Base-by-base conservation (phyloP, 2,113 vertebrate genomes). In the Burhinus oedicnemus region DNA sequence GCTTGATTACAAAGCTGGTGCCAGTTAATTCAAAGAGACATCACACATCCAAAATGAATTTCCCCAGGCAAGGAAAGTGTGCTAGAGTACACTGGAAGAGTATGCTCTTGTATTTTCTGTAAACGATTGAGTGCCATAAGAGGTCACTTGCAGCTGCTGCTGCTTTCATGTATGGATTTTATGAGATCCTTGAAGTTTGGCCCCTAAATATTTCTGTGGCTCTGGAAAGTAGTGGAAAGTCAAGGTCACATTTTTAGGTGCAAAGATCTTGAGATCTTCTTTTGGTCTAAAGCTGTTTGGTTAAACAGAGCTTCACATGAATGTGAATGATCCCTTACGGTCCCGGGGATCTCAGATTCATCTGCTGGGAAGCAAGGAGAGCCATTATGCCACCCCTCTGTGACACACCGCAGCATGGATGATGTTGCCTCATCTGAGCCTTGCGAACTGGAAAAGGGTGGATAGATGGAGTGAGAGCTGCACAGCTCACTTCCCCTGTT, bases 1-100 rank as follows among this genome's bases (percentile, higher is more conserved):
- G 51, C 71, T 94, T 95, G 96, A 91, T 97, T 92, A 94, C 68
- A 81, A 82, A 95, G 85, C 61, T 64, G 13, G 1, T 88, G 58
- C 74, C 89, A 93, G 60, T 92, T 90, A 74, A 74, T 93, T 92
- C 87, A 90, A 76, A 75, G 68, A 83, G 76, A 74, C 38, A 83
- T 95, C 85, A 91, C 29, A 77, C 47, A 60, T 84, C 78, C 64
- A 64, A 52, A 95, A 91, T 94, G 5, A 69, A 87, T 95, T 91
- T 94, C 58, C 52, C 62, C 40, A 68, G 85, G 69, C 80, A 85
- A 93, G 32, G 34, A 70, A 94, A 89, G 75, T 66, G 29, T 70
- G 25, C 64, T 92, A 71, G 86, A 45, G 22, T 44, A 85, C 40
- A 32, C 76, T 87, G 62, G 65, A 75, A 84, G 89, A 71, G 51